Conservation (phyloP, 2,797 vertebrate species). For the Prunella strophiata region DNA sequence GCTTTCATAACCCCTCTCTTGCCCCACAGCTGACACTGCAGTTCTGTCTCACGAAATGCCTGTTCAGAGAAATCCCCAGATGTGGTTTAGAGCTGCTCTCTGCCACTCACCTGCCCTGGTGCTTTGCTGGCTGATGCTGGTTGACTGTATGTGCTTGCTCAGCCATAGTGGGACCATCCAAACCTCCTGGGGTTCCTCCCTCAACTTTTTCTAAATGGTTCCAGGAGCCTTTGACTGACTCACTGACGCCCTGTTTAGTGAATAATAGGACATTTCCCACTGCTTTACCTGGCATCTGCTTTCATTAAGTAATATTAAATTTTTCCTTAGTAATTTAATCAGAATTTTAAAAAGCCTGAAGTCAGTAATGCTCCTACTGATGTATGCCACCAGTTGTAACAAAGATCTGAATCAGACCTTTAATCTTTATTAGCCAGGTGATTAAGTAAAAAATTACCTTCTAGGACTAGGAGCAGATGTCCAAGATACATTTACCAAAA, state of each 20-base stretch:
- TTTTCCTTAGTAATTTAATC: neutral
- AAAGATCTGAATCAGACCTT: conserved; percentile 17
- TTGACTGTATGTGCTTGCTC: neutral
- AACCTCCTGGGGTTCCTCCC: neutral
- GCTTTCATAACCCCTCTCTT: neutral
- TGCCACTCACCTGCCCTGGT: neutral
- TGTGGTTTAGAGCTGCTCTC: neutral
- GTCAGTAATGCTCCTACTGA: neutral
- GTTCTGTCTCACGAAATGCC: neutral
- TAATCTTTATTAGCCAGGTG: conserved; percentile 16
- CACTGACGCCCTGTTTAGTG: neutral
- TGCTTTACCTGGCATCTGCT: conserved; percentile 19
- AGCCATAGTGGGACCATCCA: neutral
- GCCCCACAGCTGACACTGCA: neutral
- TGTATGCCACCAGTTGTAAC: neutral
- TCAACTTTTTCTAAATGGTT: neutral
- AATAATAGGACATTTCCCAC: neutral
- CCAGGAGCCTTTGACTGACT: neutral
- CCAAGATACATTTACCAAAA: neutral
- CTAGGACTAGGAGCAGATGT: neutral
- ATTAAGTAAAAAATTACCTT: neutral
- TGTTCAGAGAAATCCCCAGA: neutral
- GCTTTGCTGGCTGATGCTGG: neutral
- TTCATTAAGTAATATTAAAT: conserved; percentile 8
- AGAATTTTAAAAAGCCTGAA: conserved; percentile 7